Evolutionary conservation across 2,113 vertebrate species (phyloP).

Genomic region (Aptenodytes forsteri): DNA sequence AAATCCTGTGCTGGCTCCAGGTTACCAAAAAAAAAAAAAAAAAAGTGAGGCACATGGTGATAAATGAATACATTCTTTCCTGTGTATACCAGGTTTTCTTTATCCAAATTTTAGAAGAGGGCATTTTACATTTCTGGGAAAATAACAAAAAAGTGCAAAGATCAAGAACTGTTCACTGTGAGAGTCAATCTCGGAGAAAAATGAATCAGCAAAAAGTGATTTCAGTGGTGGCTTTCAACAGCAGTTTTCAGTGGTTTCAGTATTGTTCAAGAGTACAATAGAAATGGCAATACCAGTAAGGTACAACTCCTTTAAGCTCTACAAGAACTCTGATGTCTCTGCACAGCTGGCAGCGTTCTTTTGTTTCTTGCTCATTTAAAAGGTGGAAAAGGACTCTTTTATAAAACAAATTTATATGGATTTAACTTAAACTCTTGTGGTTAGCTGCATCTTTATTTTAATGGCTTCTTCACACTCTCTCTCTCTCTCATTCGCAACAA

Average conservation of each 20-base stretch:
- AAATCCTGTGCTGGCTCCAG: neutral
- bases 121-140: neutral
- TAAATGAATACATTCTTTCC: neutral
- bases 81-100: neutral
- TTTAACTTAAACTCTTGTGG: neutral
- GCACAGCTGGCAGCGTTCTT: neutral
- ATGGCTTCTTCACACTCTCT: neutral
- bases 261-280: neutral
- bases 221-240: neutral
- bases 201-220: neutral
- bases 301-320: neutral
- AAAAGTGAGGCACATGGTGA: neutral
- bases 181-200: neutral
- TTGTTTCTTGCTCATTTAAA: neutral
- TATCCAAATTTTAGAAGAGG: neutral
- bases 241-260: neutral
- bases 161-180: neutral
- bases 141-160: neutral
- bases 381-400: neutral
- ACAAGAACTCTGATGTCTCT: neutral
- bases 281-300: neutral
- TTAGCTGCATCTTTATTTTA: neutral
- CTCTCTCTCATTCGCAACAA: neutral
- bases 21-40: neutral
- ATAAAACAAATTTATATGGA: neutral